Percentiles rank a stretch among this genome's conserved stretches.
Evolutionary conservation across 2,797 vertebrate genomes (phyloP).

Genomic region (Hemitrygon akajei): DNA sequence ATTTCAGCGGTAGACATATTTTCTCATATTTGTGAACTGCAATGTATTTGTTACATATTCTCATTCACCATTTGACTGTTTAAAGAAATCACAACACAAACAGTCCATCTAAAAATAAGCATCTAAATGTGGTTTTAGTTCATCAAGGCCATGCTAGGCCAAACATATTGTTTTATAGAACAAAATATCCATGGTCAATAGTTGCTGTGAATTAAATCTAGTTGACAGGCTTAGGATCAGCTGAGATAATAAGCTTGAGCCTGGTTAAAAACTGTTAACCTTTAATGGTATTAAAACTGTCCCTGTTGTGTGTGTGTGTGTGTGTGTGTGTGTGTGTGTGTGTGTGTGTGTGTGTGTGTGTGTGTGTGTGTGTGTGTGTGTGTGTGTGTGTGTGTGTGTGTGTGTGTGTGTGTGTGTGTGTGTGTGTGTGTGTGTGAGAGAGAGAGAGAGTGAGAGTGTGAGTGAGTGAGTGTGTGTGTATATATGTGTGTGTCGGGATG

Average conservation of each 20-base stretch:
- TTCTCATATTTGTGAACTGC: background rate
- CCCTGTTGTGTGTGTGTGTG: no score
- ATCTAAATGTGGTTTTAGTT: background rate
- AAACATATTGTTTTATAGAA: background rate
- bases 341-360: no score
- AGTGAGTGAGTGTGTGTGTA: no score
- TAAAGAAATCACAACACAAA: background rate
- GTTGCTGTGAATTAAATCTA: background rate
- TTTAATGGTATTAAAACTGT: background rate
- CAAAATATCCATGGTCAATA: background rate
- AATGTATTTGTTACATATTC: background rate
- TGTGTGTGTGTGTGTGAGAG: no score
- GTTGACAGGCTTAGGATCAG: constrained; percentile 7
- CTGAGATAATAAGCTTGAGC: background rate
- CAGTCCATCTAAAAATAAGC: background rate
- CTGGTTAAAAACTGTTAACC: background rate
- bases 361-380: no score
- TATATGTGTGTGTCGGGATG: background rate
- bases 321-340: no score
- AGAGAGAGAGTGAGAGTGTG: no score
- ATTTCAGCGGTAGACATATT: background rate
- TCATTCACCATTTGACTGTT: background rate
- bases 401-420: no score
- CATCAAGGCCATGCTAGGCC: background rate
- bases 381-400: no score